These are phyloP conservation scores for Drosophila lutescens DNA, from an alignment of 2,888 invertebrate species.

Conservation along the genomic window DNA sequence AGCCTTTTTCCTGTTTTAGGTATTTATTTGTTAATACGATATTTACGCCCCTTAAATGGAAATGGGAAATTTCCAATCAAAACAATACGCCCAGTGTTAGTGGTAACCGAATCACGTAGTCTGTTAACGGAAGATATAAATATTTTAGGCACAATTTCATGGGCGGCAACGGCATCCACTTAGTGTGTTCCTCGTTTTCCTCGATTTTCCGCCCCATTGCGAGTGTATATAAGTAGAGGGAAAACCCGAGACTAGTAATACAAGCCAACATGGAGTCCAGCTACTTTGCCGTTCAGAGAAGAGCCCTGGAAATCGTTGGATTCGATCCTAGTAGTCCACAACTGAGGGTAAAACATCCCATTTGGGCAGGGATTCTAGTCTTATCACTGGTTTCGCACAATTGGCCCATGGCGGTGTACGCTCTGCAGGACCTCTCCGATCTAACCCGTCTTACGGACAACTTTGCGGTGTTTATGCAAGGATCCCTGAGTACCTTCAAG, in stretches of 20 bases:
- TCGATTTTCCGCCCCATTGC: neutral
- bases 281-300: slow-evolving; percentile 49
- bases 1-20: neutral
- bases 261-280: slow-evolving; percentile 32
- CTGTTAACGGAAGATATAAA: slow-evolving; percentile 69
- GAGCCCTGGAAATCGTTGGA: slow-evolving; percentile 43
- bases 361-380: slow-evolving; percentile 26
- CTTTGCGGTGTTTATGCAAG: slow-evolving; percentile 40
- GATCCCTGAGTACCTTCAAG: slow-evolving; percentile 43
- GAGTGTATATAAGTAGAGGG: slow-evolving; percentile 23
- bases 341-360: slow-evolving; percentile 33
- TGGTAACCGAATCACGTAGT: slow-evolving; percentile 71
- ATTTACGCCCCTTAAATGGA: slow-evolving; percentile 44
- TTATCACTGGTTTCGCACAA: slow-evolving; percentile 29
- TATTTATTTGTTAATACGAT: slow-evolving; percentile 46
- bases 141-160: slow-evolving; percentile 74
- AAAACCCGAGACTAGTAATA: neutral
- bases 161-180: slow-evolving; percentile 67
- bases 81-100: slow-evolving; percentile 32
- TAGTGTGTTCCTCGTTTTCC: slow-evolving; percentile 20
- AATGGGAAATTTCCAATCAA: slow-evolving; percentile 60
- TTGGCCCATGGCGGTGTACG: slow-evolving; percentile 42
- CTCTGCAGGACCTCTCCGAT: slow-evolving; percentile 30
- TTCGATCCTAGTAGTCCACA: slow-evolving; percentile 23
- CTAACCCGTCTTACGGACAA: slow-evolving; percentile 43